Evolutionary conservation across 2,888 invertebrate species (phyloP).

Genomic region (Dolichopus griseipennis): DNA sequence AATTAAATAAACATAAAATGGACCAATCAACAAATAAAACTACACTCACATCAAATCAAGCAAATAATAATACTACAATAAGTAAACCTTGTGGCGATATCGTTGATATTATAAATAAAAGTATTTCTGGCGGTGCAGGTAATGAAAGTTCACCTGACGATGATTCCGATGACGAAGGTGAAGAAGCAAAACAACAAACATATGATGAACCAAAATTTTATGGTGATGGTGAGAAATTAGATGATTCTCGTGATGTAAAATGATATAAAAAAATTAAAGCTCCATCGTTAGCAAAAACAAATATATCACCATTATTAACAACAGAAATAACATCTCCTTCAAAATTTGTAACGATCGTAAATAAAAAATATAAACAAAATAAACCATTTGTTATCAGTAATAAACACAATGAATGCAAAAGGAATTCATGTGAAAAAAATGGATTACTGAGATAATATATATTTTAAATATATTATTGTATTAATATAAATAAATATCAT

Average conservation of each 20-base stretch:
- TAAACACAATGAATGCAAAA: not conserved
- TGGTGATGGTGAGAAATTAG: slow-evolving; percentile 29
- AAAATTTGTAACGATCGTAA: not conserved
- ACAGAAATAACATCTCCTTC: not conserved
- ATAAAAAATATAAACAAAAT: not conserved
- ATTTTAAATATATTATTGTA: not conserved
- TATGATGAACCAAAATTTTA: slow-evolving; percentile 43
- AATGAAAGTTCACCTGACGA: slow-evolving; percentile 41
- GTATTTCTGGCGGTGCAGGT: slow-evolving; percentile 11
- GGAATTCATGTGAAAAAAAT: not conserved
- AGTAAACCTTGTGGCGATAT: slow-evolving; percentile 20
- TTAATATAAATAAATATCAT: not conserved
- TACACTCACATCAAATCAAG: slow-evolving; percentile 15
- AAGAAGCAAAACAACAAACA: slow-evolving; percentile 26
- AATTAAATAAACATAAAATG: slow-evolving; percentile 48
- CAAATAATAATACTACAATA: slow-evolving; percentile 22
- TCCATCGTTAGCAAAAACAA: not conserved
- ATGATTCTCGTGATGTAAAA: slow-evolving; percentile 5
- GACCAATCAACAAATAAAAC: slow-evolving; percentile 16
- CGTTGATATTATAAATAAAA: slow-evolving; percentile 11
- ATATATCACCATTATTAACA: not conserved
- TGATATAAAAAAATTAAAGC: slow-evolving; percentile 6
- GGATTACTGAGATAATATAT: not conserved
- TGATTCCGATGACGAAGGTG: slow-evolving; percentile 34
- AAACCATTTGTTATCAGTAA: not conserved